These are phyloP conservation scores for Rhagonycha lutea DNA, from an alignment of 2,888 invertebrate species.

Conservation along the genomic window DNA sequence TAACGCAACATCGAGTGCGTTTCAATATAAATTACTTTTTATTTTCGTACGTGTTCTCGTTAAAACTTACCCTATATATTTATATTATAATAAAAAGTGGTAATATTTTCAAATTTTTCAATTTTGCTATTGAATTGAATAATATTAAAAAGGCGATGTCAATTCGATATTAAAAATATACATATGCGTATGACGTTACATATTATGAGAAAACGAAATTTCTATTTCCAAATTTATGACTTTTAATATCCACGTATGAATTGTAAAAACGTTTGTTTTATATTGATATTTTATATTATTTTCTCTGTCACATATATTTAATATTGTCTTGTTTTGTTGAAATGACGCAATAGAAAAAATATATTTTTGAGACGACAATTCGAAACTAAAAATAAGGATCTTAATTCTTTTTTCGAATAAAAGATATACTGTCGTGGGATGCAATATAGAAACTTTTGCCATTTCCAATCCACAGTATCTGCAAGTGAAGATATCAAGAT, in stretches of 20 bases:
- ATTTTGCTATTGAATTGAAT: neutral
- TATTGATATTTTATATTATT: conserved; percentile 30
- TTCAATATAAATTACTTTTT: conserved; percentile 23
- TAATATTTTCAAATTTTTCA: neutral
- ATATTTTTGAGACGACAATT: neutral
- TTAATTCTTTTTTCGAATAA: neutral
- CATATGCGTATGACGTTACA: neutral
- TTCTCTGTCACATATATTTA: conserved; percentile 23
- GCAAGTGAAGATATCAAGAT: conserved; percentile 34
- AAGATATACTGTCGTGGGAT: conserved; percentile 2
- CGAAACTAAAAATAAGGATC: neutral
- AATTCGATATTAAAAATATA: neutral
- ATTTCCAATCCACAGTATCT: conserved; percentile 31
- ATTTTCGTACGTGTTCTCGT: neutral
- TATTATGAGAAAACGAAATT: neutral
- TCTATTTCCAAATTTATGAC: conserved; percentile 22
- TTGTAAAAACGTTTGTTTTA: conserved; percentile 27
- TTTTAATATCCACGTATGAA: conserved; percentile 30
- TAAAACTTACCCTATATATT: neutral
- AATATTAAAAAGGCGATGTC: neutral
- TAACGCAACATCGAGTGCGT: conserved; percentile 33
- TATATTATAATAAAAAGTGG: neutral
- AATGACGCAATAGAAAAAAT: neutral
- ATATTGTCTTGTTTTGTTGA: conserved; percentile 18
- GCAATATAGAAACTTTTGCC: conserved; percentile 27